Base-by-base conservation (phyloP, 1,140 invertebrate genomes). In the Drosophila subobscura region DNA sequence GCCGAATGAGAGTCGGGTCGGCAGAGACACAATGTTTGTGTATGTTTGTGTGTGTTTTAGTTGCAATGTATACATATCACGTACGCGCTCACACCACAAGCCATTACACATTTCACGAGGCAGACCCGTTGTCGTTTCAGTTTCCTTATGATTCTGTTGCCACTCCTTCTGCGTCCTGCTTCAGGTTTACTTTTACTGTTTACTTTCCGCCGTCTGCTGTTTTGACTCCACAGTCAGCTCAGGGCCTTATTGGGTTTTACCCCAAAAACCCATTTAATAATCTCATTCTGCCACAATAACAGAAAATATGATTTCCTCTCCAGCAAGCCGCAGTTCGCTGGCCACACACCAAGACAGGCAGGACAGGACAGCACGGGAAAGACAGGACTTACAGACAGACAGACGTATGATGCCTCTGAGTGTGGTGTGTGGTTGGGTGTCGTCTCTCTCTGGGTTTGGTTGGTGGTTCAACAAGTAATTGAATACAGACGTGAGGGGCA, bases 211-310 rank as follows among this genome's bases (percentile, higher is more conserved):
- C 63, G 77, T 75, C 77, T 80, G 81, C 58, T 63, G 68, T 55
- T 73, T 57, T 70, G 56, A 54, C 65, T 66, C 49, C 33, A 49
- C 55, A 16, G 45, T 54, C 79, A 64, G 58, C 61, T 59, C 50
- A 55, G 29, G 63, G 63, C 74, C 83, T 89, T 89, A 89, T 89
- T 77, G 81, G 84, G 76, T 74, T 77, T 89, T 77, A 79, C 68
- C 68, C 72, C 81, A 90, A 89, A 37, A 88, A 84, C 86, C 81
- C 86, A 90, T 90, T 90, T 90, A 90, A 90, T 90, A 90, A 90
- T 90, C 86, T 90, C 86, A 90, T 90, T 90, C 76, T 79, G 81
- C 86, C 81, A 90, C 86, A 90, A 90, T 90, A 90, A 90, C 86
- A 86, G 86, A 90, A 86, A 86, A 90, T 90, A 90, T 90, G 86